These are phyloP conservation scores for Eunapius fragilis DNA, from an alignment of 37 sponge, comb jelly and placozoan genomes.

Conservation along the genomic window DNA sequence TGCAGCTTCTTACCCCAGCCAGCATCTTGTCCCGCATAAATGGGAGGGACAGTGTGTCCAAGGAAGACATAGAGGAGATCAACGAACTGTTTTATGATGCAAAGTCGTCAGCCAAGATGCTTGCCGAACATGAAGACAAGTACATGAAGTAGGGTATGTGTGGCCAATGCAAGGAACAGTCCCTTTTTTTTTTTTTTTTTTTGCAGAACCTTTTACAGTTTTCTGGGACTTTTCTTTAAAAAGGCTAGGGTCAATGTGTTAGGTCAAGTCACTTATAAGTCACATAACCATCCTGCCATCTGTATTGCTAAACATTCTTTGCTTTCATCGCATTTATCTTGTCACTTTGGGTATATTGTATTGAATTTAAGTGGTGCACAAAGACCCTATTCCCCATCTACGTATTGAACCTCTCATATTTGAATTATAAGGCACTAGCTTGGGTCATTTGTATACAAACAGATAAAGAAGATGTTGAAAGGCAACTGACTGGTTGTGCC, in stretches of 20 bases:
- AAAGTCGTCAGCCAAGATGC: slow-evolving; percentile 93
- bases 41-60: slow-evolving; percentile 81
- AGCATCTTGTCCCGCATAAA: slow-evolving; percentile 90
- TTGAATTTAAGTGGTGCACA: neutral
- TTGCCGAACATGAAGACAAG: slow-evolving; percentile 92
- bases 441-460: neutral
- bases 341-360: too few relatives aligned
- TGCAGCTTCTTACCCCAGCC: slow-evolving; percentile 96
- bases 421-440: neutral
- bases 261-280: neutral
- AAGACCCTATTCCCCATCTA: neutral
- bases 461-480: neutral
- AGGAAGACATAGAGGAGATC: slow-evolving; percentile 93
- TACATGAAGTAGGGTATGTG: slow-evolving; percentile 81
- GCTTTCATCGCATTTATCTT: neutral
- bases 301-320: neutral
- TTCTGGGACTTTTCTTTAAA: neutral
- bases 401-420: neutral
- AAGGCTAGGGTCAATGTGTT: neutral
- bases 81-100: slow-evolving; percentile 97
- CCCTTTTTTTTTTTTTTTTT: too few relatives aligned
- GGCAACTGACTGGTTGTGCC: neutral
- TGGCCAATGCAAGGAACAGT: neutral
- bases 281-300: neutral
- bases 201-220: too few relatives aligned